Conservation (phyloP, 2,888 invertebrate species). For the Tinea semifulvella region DNA sequence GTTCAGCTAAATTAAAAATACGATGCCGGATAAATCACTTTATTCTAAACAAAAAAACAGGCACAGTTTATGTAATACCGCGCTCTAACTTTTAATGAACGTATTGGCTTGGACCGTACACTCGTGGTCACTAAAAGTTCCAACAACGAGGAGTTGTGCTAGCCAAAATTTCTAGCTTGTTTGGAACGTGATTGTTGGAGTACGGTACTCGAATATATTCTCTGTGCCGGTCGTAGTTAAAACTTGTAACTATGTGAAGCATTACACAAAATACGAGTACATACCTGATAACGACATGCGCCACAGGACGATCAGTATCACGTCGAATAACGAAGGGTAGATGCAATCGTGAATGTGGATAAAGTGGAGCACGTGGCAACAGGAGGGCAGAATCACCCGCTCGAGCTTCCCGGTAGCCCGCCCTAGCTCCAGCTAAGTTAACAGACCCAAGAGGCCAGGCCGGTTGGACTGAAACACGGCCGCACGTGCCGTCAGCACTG, state of each 20-base stretch:
- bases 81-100: slow-evolving; percentile 41
- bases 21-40: neutral
- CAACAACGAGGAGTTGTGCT: neutral
- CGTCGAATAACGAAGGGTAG: slow-evolving; percentile 88
- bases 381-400: slow-evolving; percentile 86
- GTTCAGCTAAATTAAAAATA: too few relatives aligned
- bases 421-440: slow-evolving; percentile 78
- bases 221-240: slow-evolving; percentile 3
- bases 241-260: neutral
- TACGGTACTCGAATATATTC: neutral
- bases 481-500: slow-evolving; percentile 75
- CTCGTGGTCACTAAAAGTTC: neutral
- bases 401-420: slow-evolving; percentile 84
- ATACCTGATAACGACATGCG: slow-evolving; percentile 87
- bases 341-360: slow-evolving; percentile 89
- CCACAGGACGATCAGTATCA: slow-evolving; percentile 72
- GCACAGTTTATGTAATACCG: slow-evolving; percentile 16
- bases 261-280: slow-evolving; percentile 28
- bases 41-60: slow-evolving; percentile 4
- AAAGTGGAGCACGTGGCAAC: slow-evolving; percentile 87
- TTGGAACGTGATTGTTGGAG: slow-evolving; percentile 4
- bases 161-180: slow-evolving; percentile 1
- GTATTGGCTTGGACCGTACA: slow-evolving; percentile 23
- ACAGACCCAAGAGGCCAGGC: slow-evolving; percentile 72
- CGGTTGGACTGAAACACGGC: slow-evolving; percentile 73